phyloP scores from a whole-genome alignment of 2,113 vertebrate genomes.

The Cryptomyrus ogoouensis region DNA sequence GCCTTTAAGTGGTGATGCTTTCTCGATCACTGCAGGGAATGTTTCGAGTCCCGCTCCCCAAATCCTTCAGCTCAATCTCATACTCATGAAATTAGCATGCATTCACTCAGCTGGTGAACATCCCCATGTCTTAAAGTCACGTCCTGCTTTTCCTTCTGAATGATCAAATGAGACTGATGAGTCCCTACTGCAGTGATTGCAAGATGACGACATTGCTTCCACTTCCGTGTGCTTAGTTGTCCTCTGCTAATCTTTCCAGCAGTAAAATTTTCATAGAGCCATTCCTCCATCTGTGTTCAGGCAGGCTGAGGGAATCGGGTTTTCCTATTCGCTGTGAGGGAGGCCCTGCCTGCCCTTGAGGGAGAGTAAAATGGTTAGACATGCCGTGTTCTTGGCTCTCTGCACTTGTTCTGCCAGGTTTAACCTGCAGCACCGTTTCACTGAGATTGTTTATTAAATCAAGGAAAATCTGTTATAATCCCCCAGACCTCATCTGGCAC shows the following conservation, averaged over 20 bases:
- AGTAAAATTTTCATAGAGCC: background rate
- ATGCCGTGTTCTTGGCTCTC: background rate
- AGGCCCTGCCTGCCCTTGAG: background rate
- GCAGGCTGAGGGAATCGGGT: background rate
- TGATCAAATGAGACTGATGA: background rate
- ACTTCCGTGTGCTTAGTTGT: background rate
- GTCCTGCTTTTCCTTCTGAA: background rate
- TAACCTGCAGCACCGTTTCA: slow-evolving; percentile 56
- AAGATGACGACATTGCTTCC: background rate
- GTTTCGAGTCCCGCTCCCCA: background rate
- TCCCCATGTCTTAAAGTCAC: slow-evolving; percentile 29
- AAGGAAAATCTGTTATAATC: slow-evolving; percentile 65
- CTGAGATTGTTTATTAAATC: slow-evolving; percentile 30
- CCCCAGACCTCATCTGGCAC: slow-evolving; percentile 33
- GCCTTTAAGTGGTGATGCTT: background rate
- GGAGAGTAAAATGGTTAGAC: background rate
- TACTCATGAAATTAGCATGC: slow-evolving; percentile 38
- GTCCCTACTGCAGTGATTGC: background rate
- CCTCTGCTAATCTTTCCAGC: background rate
- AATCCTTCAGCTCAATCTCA: slow-evolving; percentile 14
- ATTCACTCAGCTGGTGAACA: slow-evolving; percentile 31
- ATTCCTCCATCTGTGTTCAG: background rate
- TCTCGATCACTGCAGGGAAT: background rate
- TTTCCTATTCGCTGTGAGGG: background rate
- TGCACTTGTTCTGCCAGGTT: slow-evolving; percentile 53